Conservation (phyloP, 2,113 vertebrate genomes). For the Lagopus muta region DNA sequence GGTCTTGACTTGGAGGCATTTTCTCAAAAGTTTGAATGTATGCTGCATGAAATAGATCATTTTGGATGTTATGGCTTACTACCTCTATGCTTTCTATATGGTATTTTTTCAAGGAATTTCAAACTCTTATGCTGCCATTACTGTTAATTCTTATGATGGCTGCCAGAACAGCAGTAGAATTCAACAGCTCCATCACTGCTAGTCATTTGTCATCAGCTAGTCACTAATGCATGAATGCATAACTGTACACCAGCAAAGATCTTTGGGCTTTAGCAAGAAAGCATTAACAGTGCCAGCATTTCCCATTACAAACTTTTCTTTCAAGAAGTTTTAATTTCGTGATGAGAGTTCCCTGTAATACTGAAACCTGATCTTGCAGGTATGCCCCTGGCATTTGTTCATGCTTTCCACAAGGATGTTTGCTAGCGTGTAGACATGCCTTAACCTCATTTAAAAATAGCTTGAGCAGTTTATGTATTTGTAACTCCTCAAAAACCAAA, state of each 20-base stretch:
- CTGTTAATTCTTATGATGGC: constrained; percentile 48
- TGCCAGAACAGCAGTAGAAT: constrained; percentile 46
- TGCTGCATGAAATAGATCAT: background rate
- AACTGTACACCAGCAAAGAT: constrained; percentile 39
- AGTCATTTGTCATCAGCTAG: constrained; percentile 50
- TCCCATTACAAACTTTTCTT: constrained; percentile 67
- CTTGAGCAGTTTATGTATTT: background rate
- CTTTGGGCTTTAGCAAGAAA: constrained; percentile 24
- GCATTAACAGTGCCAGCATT: constrained; percentile 53
- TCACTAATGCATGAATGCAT: constrained; percentile 58
- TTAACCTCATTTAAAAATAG: constrained; percentile 15
- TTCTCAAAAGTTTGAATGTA: background rate
- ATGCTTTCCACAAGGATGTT: background rate
- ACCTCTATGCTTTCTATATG: background rate
- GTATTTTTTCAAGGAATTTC: constrained; percentile 23
- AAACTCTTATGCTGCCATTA: background rate
- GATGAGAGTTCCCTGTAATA: constrained; percentile 7
- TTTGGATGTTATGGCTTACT: background rate
- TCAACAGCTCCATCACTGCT: constrained; percentile 22
- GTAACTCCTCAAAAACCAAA: background rate
- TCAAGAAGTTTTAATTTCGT: constrained; percentile 65
- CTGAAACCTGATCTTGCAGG: constrained; percentile 58
- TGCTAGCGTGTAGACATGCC: background rate
- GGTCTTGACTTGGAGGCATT: background rate
- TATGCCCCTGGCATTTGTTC: constrained; percentile 14